Conservation (phyloP, 2,888 invertebrate species). For the Caenorhabditis sinica region DNA sequence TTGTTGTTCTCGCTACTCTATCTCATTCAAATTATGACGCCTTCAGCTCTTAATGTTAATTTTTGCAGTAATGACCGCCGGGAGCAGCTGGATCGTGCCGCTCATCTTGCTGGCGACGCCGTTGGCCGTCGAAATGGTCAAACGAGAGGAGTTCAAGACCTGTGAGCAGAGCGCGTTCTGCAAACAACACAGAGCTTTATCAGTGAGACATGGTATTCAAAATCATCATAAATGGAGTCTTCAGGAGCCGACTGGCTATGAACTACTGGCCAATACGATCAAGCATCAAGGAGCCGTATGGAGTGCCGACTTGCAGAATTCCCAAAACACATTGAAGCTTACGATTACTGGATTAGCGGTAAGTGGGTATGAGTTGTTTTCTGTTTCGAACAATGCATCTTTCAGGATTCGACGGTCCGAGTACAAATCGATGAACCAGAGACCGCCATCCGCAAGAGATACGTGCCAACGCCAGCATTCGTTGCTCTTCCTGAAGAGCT, state of each 20-base stretch:
- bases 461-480: constrained; percentile 71
- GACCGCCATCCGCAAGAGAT: constrained; percentile 69
- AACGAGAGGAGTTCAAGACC: constrained; percentile 82
- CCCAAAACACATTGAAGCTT: constrained; percentile 66
- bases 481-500: constrained; percentile 63
- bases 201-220: constrained; percentile 53
- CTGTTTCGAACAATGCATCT: not conserved
- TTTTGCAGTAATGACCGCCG: constrained; percentile 67
- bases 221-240: constrained; percentile 58
- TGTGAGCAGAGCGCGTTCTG: constrained; percentile 83
- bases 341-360: constrained; percentile 64
- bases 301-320: constrained; percentile 58
- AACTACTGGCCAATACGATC: constrained; percentile 64
- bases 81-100: constrained; percentile 39
- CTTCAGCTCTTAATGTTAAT: not conserved
- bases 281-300: constrained; percentile 51
- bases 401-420: constrained; percentile 69
- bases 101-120: constrained; percentile 35
- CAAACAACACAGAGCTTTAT: constrained; percentile 76
- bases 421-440: constrained; percentile 76
- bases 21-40: not conserved
- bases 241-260: constrained; percentile 76
- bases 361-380: not conserved
- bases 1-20: too few relatives aligned
- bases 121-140: constrained; percentile 67